phyloP scores from a whole-genome alignment of 1,140 invertebrate genomes.

The Conopomorpha cramerella region DNA sequence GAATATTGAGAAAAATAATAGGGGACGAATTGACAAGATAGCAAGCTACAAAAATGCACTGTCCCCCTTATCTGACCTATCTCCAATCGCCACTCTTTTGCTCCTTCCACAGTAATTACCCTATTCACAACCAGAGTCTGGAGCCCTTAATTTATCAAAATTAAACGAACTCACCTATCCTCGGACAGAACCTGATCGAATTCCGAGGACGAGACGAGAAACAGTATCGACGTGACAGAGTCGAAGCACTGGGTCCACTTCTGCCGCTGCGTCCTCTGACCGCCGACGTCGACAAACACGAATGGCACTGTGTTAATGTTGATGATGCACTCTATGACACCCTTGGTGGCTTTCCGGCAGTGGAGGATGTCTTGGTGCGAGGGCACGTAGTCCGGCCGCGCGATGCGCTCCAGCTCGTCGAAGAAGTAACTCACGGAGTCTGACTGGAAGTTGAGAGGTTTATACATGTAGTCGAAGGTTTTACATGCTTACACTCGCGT shows the following conservation, averaged over 20 bases:
- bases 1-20: too few species aligned
- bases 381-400: conserved; percentile 85
- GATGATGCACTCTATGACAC: conserved; percentile 94
- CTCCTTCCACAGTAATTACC: too few species aligned
- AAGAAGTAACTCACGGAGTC: conserved; percentile 95
- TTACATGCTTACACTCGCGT: too few species aligned
- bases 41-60: too few species aligned
- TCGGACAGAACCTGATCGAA: conserved; percentile 96
- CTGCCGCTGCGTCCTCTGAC: conserved; percentile 95
- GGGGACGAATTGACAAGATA: too few species aligned
- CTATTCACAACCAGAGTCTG: too few species aligned
- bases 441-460: conserved; percentile 69
- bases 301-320: conserved; percentile 95
- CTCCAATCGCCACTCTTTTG: too few species aligned
- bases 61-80: too few species aligned
- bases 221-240: conserved; percentile 93
- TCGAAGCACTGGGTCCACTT: conserved; percentile 99
- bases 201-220: conserved; percentile 95
- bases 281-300: conserved; percentile 95
- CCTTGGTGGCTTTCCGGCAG: conserved; percentile 95
- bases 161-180: conserved; percentile 72
- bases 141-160: too few species aligned
- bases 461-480: too few species aligned
- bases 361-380: conserved; percentile 93
- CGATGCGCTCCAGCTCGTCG: conserved; percentile 87